Base-by-base conservation (phyloP, 2,113 vertebrate genomes). In the Crotophaga sulcirostris region DNA sequence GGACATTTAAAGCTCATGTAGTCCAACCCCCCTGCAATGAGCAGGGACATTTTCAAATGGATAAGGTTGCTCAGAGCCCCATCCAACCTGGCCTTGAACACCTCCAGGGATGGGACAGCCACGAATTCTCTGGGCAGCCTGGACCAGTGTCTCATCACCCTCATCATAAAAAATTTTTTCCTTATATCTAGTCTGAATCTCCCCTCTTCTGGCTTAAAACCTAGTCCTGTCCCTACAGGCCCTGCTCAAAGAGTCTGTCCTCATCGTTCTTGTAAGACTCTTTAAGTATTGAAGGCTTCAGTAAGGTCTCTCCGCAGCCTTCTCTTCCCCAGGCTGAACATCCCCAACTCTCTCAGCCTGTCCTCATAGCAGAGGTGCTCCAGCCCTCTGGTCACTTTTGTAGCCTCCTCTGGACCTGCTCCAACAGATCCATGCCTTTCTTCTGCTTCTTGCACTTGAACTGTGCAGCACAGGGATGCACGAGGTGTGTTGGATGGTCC, bases 141-240 rank as follows among this genome's bases (percentile, higher is more conserved):
- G 26, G 4, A 16, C 42, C 72, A 49, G 60, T 1, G 13, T 0
- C 1, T 54, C 54, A 25, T 19, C 72, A 25, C 24, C 45, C 36
- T 23, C 51, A 21, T 1, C 0, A 0, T 13, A 26, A 36, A 55
- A 5, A 14, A 34, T 20, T 3, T 42, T 20, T 62, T 42, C 36
- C 56, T 52, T 31, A 2, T 6, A 14, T 36, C 58, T 15, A 12
- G 5, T 3, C 67, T 52, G 3, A 60, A 44, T 36, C 60, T 38
- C 5, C n/a, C 13, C 15, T 44, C 25, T 11, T 31, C 15, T 8
- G 31, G 9, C 36, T 33, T 49, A 28, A 40, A 82, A 9, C 66
- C n/a, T 18, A 15, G 6, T n/a, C 24, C 60, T 49, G 0, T 56
- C 0, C 0, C 40, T 29, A 5, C n/a, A 49, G 19, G 8, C 28